These are phyloP conservation scores for Channa maculata DNA, from an alignment of 2,113 vertebrate species.

Conservation along the genomic window DNA sequence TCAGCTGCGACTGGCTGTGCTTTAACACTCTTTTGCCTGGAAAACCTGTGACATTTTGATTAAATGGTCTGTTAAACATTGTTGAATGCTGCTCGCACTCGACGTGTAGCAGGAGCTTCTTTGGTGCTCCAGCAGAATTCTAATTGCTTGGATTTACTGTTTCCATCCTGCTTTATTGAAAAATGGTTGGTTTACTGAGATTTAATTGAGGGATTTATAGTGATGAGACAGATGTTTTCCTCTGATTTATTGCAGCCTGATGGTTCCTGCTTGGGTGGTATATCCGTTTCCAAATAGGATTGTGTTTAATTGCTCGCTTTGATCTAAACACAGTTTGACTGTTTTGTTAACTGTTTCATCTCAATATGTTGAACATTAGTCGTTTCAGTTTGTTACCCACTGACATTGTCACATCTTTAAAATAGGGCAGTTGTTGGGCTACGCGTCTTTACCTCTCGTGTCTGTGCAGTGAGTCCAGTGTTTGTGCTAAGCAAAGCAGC, in stretches of 20 bases:
- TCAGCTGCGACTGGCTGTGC: neutral
- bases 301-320: neutral
- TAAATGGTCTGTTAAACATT: conserved; percentile 15
- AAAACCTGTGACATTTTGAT: conserved; percentile 30
- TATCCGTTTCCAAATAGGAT: neutral
- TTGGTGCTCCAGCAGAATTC: neutral
- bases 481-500: no score
- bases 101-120: neutral
- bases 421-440: no score
- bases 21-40: neutral
- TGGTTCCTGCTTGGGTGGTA: neutral
- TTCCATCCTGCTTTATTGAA: neutral
- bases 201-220: neutral
- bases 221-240: conserved; percentile 6
- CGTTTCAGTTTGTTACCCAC: no score
- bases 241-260: neutral
- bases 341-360: neutral
- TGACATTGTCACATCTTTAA: no score
- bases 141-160: neutral
- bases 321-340: neutral
- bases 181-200: neutral
- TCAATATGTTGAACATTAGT: neutral
- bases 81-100: conserved; percentile 14
- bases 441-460: no score
- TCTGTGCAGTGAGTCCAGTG: no score